Evolutionary conservation across 2,113 vertebrate species (phyloP).

Genomic region (Nothobranchius kuhntae): DNA sequence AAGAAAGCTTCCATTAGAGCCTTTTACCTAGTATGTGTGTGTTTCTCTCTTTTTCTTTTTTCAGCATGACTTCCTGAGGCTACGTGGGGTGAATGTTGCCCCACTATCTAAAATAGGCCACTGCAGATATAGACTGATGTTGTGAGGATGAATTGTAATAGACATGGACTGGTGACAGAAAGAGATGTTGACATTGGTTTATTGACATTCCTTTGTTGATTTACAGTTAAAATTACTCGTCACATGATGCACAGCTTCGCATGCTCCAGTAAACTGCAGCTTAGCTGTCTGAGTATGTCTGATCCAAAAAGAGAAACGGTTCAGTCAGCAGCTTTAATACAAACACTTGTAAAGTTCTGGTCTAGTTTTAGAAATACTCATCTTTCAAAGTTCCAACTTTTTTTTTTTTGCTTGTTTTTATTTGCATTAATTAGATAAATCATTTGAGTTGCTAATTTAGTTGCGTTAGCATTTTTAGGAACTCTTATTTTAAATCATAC

Average conservation of each 20-base stretch:
- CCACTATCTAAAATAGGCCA: constrained; percentile 61
- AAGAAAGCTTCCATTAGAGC: constrained; percentile 26
- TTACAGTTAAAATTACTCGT: constrained; percentile 50
- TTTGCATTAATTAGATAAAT: no score
- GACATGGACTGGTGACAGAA: constrained; percentile 18
- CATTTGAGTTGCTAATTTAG: no score
- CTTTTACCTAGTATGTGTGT: constrained; percentile 3
- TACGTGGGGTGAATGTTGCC: constrained; percentile 28
- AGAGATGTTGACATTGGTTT: constrained; percentile 47
- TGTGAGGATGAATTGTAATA: constrained; percentile 27
- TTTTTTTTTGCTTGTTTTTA: no score
- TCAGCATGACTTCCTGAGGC: constrained; percentile 37
- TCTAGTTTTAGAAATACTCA: no score
- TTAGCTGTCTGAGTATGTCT: constrained; percentile 7
- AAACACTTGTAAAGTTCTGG: no score
- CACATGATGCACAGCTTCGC: constrained; percentile 28
- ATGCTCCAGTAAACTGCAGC: constrained; percentile 36
- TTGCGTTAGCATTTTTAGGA: no score
- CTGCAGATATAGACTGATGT: constrained; percentile 27
- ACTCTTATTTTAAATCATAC: no score
- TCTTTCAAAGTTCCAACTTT: no score
- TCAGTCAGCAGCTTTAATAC: neutral
- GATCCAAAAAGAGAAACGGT: constrained; percentile 3
- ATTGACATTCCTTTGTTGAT: constrained; percentile 58
- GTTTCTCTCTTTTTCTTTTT: constrained; percentile 13